A percentile compares a stretch with the other conserved stretches of the same genome.
phyloP scores from a whole-genome alignment of 2,113 vertebrate genomes.

The Pica pica region DNA sequence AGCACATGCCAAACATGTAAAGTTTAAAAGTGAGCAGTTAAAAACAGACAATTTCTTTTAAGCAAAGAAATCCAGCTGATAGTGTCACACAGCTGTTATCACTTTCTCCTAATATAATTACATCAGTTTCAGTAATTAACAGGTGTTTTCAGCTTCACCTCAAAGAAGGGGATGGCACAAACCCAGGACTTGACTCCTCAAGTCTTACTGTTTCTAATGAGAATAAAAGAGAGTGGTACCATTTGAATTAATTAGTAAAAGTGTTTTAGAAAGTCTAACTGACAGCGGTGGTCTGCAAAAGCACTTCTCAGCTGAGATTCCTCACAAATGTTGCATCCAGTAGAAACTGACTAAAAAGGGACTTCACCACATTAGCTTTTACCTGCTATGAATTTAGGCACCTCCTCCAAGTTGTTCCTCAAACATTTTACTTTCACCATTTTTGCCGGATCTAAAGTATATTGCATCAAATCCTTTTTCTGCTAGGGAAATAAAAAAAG shows the following conservation, averaged over 20 bases:
- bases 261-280: neutral
- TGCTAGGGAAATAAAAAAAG: neutral
- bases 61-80: neutral
- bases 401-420: neutral
- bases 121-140: neutral
- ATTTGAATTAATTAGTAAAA: neutral
- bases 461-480: neutral
- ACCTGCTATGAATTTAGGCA: neutral
- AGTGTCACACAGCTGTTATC: neutral
- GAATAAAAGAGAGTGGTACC: neutral
- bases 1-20: neutral
- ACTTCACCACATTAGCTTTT: neutral
- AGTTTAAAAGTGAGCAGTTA: neutral
- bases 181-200: neutral
- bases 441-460: neutral
- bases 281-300: neutral
- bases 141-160: neutral
- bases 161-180: neutral
- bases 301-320: neutral
- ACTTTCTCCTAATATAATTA: neutral
- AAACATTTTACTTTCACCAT: neutral
- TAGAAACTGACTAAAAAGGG: neutral
- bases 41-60: neutral
- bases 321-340: neutral
- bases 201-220: neutral